Evolutionary conservation across 2,888 invertebrate genomes (phyloP).

Genomic region (Drosophila siamana): DNA sequence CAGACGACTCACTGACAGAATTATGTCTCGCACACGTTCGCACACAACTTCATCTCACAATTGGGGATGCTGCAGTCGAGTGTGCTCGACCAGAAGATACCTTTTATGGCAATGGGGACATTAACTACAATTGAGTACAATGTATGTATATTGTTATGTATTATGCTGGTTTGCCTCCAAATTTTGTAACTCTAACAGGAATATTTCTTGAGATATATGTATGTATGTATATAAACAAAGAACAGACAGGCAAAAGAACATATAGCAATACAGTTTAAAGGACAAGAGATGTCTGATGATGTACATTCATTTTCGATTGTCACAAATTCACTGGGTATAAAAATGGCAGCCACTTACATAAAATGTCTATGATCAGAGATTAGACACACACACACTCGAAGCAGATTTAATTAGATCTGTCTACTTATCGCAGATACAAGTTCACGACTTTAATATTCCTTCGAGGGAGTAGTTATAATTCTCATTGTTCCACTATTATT

Average conservation of each 20-base stretch:
- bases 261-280: too few relatives aligned
- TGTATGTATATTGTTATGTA: too few relatives aligned
- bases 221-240: too few relatives aligned
- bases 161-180: too few relatives aligned
- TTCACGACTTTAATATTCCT: not conserved
- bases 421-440: conserved; percentile 11
- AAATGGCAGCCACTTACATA: conserved; percentile 6
- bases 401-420: conserved; percentile 1
- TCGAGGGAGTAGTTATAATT: conserved; percentile 8
- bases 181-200: not conserved
- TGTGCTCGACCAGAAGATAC: not conserved
- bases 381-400: conserved; percentile 5
- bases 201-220: too few relatives aligned
- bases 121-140: too few relatives aligned
- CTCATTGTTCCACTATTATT: conserved; percentile 31
- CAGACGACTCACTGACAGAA: not conserved
- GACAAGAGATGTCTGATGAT: too few relatives aligned
- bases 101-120: not conserved
- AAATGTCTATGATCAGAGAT: conserved; percentile 6
- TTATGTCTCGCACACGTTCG: not conserved
- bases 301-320: too few relatives aligned
- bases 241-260: too few relatives aligned
- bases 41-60: not conserved
- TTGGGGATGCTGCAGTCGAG: not conserved
- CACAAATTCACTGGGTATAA: not conserved